Evolutionary conservation across 2,888 invertebrate species (phyloP), one percentile per base, ranked within the genome.

Genomic region (Epinotia bilunana): DNA sequence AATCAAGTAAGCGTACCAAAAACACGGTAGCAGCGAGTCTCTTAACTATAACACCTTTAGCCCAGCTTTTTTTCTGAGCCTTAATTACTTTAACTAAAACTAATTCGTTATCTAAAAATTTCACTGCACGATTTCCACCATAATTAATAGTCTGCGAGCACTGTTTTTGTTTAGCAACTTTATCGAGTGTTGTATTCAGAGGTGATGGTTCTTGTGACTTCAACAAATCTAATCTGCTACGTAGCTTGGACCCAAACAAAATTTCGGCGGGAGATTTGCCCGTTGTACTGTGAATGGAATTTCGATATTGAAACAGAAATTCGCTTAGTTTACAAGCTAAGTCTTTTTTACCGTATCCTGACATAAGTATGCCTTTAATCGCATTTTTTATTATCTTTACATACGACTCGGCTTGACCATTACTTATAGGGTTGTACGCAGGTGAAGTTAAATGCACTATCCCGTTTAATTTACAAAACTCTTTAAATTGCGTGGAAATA

Each of bases 381-480:
- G 33, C 33, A 9, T 43, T 62, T 61, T 49, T 70, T 3, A 55
- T 33, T 4, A 67, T 28, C n/a, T 67, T 67, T 16, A 67, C 67
- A n/a, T 33, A 67, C 2, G 28, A n/a, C 67, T 67, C 7, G 3
- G 28, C 28, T 28, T 28, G 28, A 1, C 28, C 28, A 28, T 28
- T 28, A 28, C 28, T 28, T 28, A 53, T 16, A n/a, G 67, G 67
- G 7, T 5, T 23, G 33, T 67, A 67, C 9, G 67, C n/a, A 6
- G 67, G 67, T 16, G 67, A 39, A 3, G 67, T 67, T 23, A 67
- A 11, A n/a, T 67, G 67, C 4, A 11, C 28, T 28, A 67, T 67
- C 3, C 67, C 67, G 53, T 67, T 67, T 2, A 67, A 3, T 5
- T 16, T 43, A 33, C 67, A 67, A 33, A 67, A 67, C 23, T 67